These are phyloP conservation scores for Tiliacea aurago DNA, from an alignment of 2,888 invertebrate genomes.

Conservation along the genomic window DNA sequence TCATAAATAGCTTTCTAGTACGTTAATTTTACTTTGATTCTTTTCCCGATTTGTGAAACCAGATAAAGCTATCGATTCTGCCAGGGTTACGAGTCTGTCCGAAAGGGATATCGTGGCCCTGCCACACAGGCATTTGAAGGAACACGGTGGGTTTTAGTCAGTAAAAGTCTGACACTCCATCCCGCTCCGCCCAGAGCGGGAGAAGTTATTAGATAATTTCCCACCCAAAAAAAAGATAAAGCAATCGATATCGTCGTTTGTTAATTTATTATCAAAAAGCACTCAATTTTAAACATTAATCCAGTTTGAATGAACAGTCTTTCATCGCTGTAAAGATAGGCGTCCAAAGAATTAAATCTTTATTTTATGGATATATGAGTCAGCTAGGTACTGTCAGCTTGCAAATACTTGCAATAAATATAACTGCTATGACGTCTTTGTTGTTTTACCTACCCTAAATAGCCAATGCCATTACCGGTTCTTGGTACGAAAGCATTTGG, in stretches of 20 bases:
- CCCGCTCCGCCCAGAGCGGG: too few relatives aligned
- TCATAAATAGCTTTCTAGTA: slow-evolving; percentile 39
- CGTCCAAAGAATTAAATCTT: not conserved
- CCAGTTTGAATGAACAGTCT: slow-evolving; percentile 14
- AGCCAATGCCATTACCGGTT: slow-evolving; percentile 49
- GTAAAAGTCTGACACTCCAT: too few relatives aligned
- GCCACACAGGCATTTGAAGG: too few relatives aligned
- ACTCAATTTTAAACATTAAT: not conserved
- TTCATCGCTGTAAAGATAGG: not conserved
- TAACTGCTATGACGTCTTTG: not conserved
- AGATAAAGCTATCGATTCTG: too few relatives aligned
- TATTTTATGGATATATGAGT: not conserved
- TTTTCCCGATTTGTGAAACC: slow-evolving; percentile 11
- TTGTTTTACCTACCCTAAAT: slow-evolving; percentile 7
- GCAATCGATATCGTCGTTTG: slow-evolving; percentile 49
- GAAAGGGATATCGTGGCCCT: too few relatives aligned
- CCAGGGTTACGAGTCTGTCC: too few relatives aligned
- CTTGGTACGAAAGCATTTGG: slow-evolving; percentile 69
- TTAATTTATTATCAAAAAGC: slow-evolving; percentile 45
- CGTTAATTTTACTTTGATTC: slow-evolving; percentile 29
- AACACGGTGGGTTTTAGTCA: too few relatives aligned
- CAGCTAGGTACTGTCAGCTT: slow-evolving; percentile 11
- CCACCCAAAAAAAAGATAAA: too few relatives aligned
- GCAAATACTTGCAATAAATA: slow-evolving; percentile 20
- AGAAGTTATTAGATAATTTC: too few relatives aligned